phyloP scores from a whole-genome alignment of 2,797 vertebrate genomes.

The Sebastes hubbsi region DNA sequence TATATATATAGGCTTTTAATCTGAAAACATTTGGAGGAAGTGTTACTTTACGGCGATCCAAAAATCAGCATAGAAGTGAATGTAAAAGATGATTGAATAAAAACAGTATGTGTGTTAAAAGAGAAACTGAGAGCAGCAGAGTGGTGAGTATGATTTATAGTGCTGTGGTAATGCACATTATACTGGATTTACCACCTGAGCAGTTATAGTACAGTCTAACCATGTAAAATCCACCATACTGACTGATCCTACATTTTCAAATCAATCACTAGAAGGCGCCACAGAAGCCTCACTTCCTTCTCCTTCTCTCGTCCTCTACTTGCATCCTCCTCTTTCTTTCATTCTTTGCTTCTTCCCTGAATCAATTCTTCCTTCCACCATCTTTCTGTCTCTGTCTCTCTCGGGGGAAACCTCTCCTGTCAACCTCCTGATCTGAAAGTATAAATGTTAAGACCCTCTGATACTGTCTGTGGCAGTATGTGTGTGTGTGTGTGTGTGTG shows the following conservation, averaged over 20 bases:
- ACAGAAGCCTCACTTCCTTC: neutral
- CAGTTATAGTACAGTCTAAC: neutral
- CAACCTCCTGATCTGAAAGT: constrained; percentile 49
- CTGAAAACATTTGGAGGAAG: neutral
- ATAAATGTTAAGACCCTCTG: constrained; percentile 39
- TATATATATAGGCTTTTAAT: neutral
- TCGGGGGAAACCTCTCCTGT: constrained; percentile 44
- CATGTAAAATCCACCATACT: neutral
- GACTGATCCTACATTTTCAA: neutral
- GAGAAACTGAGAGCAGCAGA: neutral
- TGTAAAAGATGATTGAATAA: neutral
- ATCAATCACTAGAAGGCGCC: neutral
- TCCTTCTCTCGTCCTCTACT: neutral
- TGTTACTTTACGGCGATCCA: neutral
- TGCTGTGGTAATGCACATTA: neutral
- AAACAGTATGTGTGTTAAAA: neutral
- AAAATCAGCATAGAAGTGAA: neutral
- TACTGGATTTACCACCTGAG: neutral
- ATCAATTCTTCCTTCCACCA: constrained; percentile 12
- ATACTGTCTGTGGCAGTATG: constrained; percentile 6
- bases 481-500: neutral
- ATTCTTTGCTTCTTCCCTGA: neutral
- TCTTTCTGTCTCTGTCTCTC: constrained; percentile 1
- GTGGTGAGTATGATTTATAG: neutral
- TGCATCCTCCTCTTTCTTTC: neutral